Evolutionary conservation across 2,888 invertebrate genomes (phyloP), one percentile per base, ranked within the genome.

Genomic region (Catonia carolina): DNA sequence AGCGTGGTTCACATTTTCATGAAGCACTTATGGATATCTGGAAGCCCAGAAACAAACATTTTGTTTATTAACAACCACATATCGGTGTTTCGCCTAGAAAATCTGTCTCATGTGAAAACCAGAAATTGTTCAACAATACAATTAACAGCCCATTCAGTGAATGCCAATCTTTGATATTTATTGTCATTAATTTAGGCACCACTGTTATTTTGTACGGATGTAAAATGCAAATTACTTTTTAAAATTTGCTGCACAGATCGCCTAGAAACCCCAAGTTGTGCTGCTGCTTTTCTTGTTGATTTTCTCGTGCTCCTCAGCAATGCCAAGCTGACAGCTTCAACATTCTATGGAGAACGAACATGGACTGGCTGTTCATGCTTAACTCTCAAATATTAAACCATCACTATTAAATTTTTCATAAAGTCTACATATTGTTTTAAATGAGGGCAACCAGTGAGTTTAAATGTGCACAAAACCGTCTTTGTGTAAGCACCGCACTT

Each of bases 191-290:
- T 15, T 35, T 53, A 10, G 18, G 15, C 23, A n/a, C 7, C 4
- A 31, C 31, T 36, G 47, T 22, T 37, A 36, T 58, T 51, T 55
- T 52, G 18, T 60, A 64, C 57, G 37, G 33, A 35, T 42, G 42
- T n/a, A 49, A 42, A 49, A 39, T 23, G 18, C 20, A 39, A 33
- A 39, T 54, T 20, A 17, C 55, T 55, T 52, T 53, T 49, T 47
- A 27, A 56, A 53, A 49, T 23, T 14, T 20, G 10, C 31, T 14
- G 20, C 41, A 41, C 41, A 41, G 20, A 41, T 41, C 17, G 41
- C 10, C n/a, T 41, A 41, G 41, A 41, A 41, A 41, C 17, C 41
- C 41, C 17, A 41, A 41, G 41, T 12, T 41, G 10, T 41, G n/a
- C 17, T 41, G 41, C 41, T 41, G 41, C 41, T 41, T 15, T 41